A percentile compares a stretch with the other conserved stretches of the same genome.
Conservation (phyloP, 1,140 invertebrate species). For the Sarcophaga peregrina region DNA sequence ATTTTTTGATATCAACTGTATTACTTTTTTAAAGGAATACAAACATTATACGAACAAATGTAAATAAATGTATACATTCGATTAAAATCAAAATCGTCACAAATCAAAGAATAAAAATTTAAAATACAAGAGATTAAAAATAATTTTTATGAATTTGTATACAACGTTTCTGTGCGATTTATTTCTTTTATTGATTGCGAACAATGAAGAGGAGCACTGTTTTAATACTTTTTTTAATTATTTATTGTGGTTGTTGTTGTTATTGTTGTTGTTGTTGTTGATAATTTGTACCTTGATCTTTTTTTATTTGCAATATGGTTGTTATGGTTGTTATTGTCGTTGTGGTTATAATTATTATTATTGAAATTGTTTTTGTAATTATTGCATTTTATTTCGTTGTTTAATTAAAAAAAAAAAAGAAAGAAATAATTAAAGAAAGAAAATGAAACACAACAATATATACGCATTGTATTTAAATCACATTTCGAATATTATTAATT, state of each 20-base stretch:
- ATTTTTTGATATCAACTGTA: too few relatives aligned
- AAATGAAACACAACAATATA: too few relatives aligned
- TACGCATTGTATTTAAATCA: too few relatives aligned
- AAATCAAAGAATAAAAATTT: background rate
- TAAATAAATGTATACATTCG: background rate
- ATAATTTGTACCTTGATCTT: slow-evolving; percentile 1
- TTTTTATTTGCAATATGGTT: too few relatives aligned
- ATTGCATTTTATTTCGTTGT: too few relatives aligned
- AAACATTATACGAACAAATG: background rate
- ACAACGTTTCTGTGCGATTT: background rate
- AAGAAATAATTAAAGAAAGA: too few relatives aligned
- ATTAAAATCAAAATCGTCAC: slow-evolving; percentile 5
- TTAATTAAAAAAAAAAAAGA: too few relatives aligned
- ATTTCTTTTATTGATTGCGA: slow-evolving; percentile 5
- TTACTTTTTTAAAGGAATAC: background rate
- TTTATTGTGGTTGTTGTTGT: slow-evolving; percentile 1
- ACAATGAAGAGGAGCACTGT: background rate
- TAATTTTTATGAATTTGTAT: background rate
- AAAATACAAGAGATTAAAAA: background rate
- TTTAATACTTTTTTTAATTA: too few relatives aligned
- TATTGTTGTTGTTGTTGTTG: slow-evolving; percentile 19
- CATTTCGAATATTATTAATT: too few relatives aligned
- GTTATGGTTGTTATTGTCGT: too few relatives aligned
- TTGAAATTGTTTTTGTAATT: too few relatives aligned
- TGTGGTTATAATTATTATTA: too few relatives aligned